These are phyloP conservation scores for Vespertilio murinus DNA, from an alignment of 2,797 vertebrate genomes.

Conservation along the genomic window DNA sequence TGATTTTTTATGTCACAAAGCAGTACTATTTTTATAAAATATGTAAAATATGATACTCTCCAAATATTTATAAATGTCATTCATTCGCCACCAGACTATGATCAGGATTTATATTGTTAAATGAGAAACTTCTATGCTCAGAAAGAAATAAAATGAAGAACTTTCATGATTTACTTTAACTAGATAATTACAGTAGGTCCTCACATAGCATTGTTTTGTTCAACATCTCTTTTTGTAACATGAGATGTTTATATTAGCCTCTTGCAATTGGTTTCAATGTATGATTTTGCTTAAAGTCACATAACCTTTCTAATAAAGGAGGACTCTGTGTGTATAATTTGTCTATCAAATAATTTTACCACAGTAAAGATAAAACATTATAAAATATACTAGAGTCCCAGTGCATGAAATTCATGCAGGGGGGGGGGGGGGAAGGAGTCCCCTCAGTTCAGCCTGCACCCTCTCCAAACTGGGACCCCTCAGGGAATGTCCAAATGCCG, in stretches of 20 bases:
- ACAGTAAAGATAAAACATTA: neutral
- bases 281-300: neutral
- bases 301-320: neutral
- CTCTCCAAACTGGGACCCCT: too few species aligned
- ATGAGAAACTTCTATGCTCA: slow-evolving; percentile 27
- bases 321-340: neutral
- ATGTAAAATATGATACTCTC: neutral
- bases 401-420: too few species aligned
- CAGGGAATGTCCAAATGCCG: too few species aligned
- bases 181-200: neutral
- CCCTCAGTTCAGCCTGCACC: too few species aligned
- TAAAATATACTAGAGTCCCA: neutral
- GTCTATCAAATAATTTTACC: slow-evolving; percentile 22
- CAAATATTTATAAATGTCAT: slow-evolving; percentile 49
- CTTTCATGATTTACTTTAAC: slow-evolving; percentile 18
- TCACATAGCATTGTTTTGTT: neutral
- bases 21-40: slow-evolving; percentile 63
- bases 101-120: neutral
- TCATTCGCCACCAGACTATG: slow-evolving; percentile 15
- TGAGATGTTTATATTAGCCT: neutral
- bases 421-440: too few species aligned
- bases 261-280: neutral
- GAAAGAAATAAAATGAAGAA: slow-evolving; percentile 37
- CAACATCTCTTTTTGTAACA: neutral
- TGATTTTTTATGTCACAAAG: slow-evolving; percentile 65